Evolutionary conservation across 2,797 vertebrate genomes (phyloP).

Genomic region (Squalus acanthias): DNA sequence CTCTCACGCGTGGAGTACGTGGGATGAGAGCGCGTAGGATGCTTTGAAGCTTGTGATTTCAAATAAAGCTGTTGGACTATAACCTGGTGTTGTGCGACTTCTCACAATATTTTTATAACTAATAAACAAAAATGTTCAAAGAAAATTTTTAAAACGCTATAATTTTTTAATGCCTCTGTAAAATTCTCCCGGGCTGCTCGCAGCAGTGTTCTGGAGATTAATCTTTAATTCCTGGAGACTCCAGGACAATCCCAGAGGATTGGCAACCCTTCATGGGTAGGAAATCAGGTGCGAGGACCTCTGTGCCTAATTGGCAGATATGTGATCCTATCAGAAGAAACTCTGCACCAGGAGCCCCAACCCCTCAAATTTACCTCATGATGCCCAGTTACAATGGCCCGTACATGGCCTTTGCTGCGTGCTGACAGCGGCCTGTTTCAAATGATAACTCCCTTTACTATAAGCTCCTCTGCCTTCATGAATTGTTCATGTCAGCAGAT

Average conservation of each 20-base stretch:
- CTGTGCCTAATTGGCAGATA: not conserved
- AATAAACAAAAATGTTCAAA: not conserved
- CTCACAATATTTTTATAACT: not conserved
- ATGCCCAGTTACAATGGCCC: not conserved
- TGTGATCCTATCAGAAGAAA: not conserved
- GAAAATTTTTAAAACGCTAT: not conserved
- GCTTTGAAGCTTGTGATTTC: too few species aligned
- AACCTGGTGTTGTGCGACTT: too few species aligned
- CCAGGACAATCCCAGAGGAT: not conserved
- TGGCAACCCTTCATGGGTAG: not conserved
- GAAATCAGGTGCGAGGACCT: too few species aligned
- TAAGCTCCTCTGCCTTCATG: not conserved
- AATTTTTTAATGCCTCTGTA: not conserved
- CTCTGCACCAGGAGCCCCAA: not conserved
- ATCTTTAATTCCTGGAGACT: not conserved
- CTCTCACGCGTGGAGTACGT: too few species aligned
- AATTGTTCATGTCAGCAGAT: not conserved
- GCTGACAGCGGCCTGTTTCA: not conserved
- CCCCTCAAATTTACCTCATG: not conserved
- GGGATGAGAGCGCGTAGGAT: too few species aligned
- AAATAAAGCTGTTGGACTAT: too few species aligned
- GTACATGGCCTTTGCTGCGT: not conserved
- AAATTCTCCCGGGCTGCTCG: not conserved
- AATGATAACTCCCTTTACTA: not conserved
- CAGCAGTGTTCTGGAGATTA: not conserved